Base-by-base conservation (phyloP, 2,888 invertebrate species). In the Eupithecia centaureata region DNA sequence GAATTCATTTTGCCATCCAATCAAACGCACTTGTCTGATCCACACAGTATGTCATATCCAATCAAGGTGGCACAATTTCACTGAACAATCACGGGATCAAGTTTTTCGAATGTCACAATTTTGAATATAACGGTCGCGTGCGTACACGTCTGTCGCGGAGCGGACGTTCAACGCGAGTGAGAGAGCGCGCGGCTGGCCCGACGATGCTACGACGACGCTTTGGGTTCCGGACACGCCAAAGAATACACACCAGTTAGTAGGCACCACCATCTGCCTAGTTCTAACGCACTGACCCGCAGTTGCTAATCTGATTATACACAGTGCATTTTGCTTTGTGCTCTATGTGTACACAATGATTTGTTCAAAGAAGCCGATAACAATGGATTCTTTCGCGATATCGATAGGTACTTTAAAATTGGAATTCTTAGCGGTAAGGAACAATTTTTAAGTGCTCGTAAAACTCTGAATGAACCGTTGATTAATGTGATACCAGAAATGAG, bases 221-320 rank as follows among this genome's bases (percentile, higher is more conserved):
- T 74, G 77, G 64, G 67, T 65, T 70, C 73, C 68, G 76, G 72
- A 76, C 78, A 77, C 78, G 51, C 58, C 64, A 61, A 52, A 68
- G 68, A 2, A 51, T 47, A 68, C 15, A 52, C 13, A 52, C 30
- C 27, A 68, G 10, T 32, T 28, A 52, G 59, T 65, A 22, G 47
- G 47, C 47, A 65, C 54, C 65, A 65, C 54, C 30, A 77, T 82
- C 84, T 79, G 83, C 79, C 86, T 87, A 85, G 82, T 75, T 85
- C 87, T 87, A 84, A 86, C 84, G 75, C 78, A 83, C 79, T 87
- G 87, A 88, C 88, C 87, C 87, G 88, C 83, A 83, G 81, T 77
- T 74, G 83, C 84, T 91, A 91, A 92, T 92, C 90, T 87, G 89
- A 90, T 90, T 90, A 90, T 77, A 79, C 76, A 81, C 77, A 81